Percentiles rank a stretch among this genome's conserved stretches.
Conservation (phyloP, 1,140 invertebrate species). For the Cepaea nemoralis region DNA sequence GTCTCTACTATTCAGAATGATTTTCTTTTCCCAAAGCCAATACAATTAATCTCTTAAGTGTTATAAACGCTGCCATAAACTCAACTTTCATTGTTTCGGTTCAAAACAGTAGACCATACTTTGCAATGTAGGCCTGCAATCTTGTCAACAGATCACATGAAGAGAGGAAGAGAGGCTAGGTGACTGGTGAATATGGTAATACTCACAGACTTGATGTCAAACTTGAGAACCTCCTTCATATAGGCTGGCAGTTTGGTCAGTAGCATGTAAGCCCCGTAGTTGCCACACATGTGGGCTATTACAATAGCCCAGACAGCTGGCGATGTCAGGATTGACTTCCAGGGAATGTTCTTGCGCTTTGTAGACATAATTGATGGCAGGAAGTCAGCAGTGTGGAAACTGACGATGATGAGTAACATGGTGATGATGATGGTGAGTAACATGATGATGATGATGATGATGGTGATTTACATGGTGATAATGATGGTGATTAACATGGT, state of each 20-base stretch:
- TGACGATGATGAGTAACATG: background rate
- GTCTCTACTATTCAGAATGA: no score
- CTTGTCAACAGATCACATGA: no score
- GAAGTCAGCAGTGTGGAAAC: background rate
- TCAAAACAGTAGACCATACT: no score
- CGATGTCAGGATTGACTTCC: constrained; percentile 84
- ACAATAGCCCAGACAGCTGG: constrained; percentile 88
- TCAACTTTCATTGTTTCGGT: no score
- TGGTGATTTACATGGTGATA: no score
- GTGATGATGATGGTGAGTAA: background rate
- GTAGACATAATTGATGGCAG: background rate
- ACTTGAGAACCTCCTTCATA: constrained; percentile 90
- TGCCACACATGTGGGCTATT: constrained; percentile 87
- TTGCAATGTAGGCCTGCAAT: no score
- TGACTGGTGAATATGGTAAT: no score
- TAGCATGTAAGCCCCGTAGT: constrained; percentile 94
- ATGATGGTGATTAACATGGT: no score
- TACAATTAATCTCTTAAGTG: no score
- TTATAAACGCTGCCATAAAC: no score
- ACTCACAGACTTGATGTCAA: constrained; percentile 84
- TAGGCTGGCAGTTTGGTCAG: constrained; percentile 94
- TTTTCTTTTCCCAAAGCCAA: no score
- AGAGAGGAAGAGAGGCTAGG: no score
- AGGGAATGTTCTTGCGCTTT: constrained; percentile 71
- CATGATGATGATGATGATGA: background rate